Evolutionary conservation across 2,797 vertebrate species (phyloP), one percentile per base, ranked within the genome.

Genomic region (Pygocentrus nattereri): DNA sequence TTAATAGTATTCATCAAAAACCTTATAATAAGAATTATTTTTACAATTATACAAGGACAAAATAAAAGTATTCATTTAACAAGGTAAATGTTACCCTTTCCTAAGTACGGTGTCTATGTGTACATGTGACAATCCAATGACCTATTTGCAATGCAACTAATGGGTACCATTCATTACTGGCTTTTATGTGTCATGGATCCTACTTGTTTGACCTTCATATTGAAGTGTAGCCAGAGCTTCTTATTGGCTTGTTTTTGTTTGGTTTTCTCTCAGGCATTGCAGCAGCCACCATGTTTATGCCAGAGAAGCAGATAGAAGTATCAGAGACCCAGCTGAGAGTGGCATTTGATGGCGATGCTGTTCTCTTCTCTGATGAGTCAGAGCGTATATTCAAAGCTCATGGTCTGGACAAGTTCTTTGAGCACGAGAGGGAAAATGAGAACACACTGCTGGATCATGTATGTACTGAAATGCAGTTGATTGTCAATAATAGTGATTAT

Each of bases 341-440:
- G 82, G 98, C 98, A 0, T 99, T 99, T 3, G 98, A 99, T 0
- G 98, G 98, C 0, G 98, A 99, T 0, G 98, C 98, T 0, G 98
- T 99, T 44, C 97, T 99, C 56, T 99, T 99, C 90, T 99, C 98
- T 0, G 98, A 99, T 0, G 98, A 99, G 88, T 99, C 98, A 0
- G 98, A 99, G 85, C 96, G 96, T 86, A 99, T 99, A 7, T 97
- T 98, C 82, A 99, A 99, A 86, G 96, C 97, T 76, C 98, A 98
- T 0, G 98, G 98, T 30, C 93, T 99, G 85, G 97, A 99, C 91
- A 96, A 93, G 89, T 99, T 99, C 94, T 99, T 99, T 0, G 96
- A 99, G 78, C 97, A 99, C 0, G 98, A 99, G 80, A 95, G 93
- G 85, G 92, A 96, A 7, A 95, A 98, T 0, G 98, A 98, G 90